phyloP scores from a whole-genome alignment of 1,140 invertebrate species.

The Drosophila jambulina region DNA sequence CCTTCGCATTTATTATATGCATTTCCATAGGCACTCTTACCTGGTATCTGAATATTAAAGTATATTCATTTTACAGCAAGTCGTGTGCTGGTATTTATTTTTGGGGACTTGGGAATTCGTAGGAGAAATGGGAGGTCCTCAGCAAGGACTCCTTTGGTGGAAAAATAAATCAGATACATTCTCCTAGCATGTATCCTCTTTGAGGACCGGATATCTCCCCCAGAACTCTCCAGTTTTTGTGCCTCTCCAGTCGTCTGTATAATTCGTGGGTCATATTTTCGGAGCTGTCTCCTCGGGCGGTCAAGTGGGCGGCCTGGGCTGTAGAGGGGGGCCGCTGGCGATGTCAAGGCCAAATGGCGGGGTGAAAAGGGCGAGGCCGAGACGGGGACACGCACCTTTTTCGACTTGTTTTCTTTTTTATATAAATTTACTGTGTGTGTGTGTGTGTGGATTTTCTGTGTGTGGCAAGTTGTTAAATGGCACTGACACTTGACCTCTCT shows the following conservation, averaged over 20 bases:
- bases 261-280: constrained; percentile 22
- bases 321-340: neutral
- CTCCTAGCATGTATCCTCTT: neutral
- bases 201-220: neutral
- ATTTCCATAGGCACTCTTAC: neutral
- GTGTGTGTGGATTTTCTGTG: constrained; percentile 41
- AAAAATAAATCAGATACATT: too few relatives aligned
- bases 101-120: neutral
- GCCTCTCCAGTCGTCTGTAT: neutral
- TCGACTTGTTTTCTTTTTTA: constrained; percentile 2
- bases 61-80: neutral
- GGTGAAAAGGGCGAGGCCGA: constrained; percentile 29
- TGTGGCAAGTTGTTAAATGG: constrained; percentile 80
- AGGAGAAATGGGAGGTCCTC: too few relatives aligned
- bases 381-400: constrained; percentile 34
- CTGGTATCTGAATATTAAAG: too few relatives aligned
- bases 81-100: neutral
- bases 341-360: constrained; percentile 32
- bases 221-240: neutral
- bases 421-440: constrained; percentile 23
- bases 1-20: neutral
- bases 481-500: constrained; percentile 67
- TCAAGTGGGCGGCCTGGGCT: neutral
- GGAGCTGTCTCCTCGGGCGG: neutral
- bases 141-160: too few relatives aligned